phyloP scores from a whole-genome alignment of 1,140 invertebrate species.

The Nebria ingens region DNA sequence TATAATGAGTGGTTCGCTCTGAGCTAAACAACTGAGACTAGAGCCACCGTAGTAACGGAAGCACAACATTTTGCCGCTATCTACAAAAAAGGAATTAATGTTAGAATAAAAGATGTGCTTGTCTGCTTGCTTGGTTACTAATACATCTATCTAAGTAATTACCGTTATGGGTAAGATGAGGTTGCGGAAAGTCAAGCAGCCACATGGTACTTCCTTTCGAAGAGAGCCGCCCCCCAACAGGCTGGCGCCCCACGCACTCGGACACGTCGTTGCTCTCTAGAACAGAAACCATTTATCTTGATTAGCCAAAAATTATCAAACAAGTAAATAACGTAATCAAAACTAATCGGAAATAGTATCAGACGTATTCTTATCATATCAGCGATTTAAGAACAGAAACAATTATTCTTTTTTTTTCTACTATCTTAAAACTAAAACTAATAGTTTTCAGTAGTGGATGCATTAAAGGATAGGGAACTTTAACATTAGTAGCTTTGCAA shows the following conservation, averaged over 20 bases:
- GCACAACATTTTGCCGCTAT: constrained; percentile 36
- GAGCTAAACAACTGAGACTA: constrained; percentile 36
- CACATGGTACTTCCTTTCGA: constrained; percentile 25
- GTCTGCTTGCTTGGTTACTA: not conserved
- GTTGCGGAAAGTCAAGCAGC: constrained; percentile 29
- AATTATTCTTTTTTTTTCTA: no score
- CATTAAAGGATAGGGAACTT: no score
- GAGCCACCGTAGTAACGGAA: constrained; percentile 41
- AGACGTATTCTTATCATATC: not conserved
- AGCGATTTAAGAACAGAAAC: not conserved
- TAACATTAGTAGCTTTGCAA: no score
- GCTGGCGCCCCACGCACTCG: constrained; percentile 17
- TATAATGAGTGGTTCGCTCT: constrained; percentile 36
- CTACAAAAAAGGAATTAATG: constrained; percentile 23
- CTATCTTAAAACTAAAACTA: no score
- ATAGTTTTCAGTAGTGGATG: no score
- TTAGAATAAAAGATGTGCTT: not conserved
- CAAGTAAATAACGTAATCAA: not conserved
- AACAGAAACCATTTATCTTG: constrained; percentile 7
- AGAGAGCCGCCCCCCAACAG: not conserved
- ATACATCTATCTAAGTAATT: not conserved
- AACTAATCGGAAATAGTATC: not conserved
- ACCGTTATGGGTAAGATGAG: constrained; percentile 22
- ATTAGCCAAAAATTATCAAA: no score
- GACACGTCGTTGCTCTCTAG: constrained; percentile 12